A percentile compares a stretch with the other conserved stretches of the same genome.
Conservation (phyloP, 2,888 invertebrate species). For the Lithophane socia region DNA sequence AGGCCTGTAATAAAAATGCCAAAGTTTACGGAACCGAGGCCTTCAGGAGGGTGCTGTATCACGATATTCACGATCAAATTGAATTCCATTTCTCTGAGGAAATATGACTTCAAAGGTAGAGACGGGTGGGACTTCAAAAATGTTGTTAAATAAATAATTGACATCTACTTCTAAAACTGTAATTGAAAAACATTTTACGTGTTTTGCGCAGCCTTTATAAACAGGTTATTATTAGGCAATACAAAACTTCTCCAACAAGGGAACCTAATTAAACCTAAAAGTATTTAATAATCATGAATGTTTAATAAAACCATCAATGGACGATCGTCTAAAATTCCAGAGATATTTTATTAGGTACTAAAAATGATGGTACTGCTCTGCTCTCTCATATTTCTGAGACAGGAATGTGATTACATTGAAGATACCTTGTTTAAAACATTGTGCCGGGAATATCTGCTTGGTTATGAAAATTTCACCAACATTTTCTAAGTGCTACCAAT, state of each 20-base stretch:
- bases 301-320: slow-evolving; percentile 37
- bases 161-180: not conserved
- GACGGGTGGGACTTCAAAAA: slow-evolving; percentile 10
- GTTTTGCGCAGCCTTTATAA: not conserved
- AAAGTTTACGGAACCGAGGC: slow-evolving; percentile 38
- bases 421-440: slow-evolving; percentile 57
- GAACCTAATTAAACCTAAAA: slow-evolving; percentile 1
- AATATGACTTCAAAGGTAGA: slow-evolving; percentile 42
- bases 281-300: slow-evolving; percentile 5
- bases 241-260: not conserved
- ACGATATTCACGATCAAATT: slow-evolving; percentile 52
- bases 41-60: slow-evolving; percentile 43
- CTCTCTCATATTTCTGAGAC: slow-evolving; percentile 57
- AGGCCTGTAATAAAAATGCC: slow-evolving; percentile 51
- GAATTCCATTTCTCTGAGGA: slow-evolving; percentile 50
- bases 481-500: slow-evolving; percentile 59
- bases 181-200: slow-evolving; percentile 6
- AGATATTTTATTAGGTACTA: slow-evolving; percentile 45
- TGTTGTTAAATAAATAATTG: slow-evolving; percentile 18
- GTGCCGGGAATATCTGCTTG: slow-evolving; percentile 56
- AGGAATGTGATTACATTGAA: slow-evolving; percentile 64
- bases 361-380: slow-evolving; percentile 50
- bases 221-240: not conserved
- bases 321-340: slow-evolving; percentile 42
- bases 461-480: slow-evolving; percentile 63